phyloP scores from a whole-genome alignment of 1,140 invertebrate species.

The Heliconius melpomene region DNA sequence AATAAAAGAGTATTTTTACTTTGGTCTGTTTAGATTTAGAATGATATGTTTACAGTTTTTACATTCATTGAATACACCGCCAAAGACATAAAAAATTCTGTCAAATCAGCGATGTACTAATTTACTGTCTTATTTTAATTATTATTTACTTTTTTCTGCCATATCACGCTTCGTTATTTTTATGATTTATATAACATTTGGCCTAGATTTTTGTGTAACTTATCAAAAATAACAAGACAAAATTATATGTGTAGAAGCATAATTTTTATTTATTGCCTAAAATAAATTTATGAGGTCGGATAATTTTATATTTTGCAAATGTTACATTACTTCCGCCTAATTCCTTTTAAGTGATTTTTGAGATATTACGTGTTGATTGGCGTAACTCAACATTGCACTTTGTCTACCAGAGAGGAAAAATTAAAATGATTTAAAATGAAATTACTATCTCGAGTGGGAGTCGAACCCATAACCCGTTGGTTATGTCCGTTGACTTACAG shows the following conservation, averaged over 20 bases:
- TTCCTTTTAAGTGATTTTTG: too few species aligned
- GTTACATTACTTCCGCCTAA: too few species aligned
- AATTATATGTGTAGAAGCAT: neutral
- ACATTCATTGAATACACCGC: neutral
- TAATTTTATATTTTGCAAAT: too few species aligned
- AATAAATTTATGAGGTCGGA: too few species aligned
- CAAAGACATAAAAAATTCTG: neutral
- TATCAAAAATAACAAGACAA: conserved; percentile 4
- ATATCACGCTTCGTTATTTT: neutral
- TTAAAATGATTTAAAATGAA: neutral
- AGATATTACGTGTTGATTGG: too few species aligned
- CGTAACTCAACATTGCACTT: neutral
- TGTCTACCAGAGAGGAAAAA: neutral
- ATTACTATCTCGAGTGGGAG: neutral
- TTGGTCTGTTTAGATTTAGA: neutral
- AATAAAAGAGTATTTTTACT: neutral
- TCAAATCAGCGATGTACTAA: neutral
- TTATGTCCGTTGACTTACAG: too few species aligned
- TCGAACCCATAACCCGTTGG: too few species aligned
- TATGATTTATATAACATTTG: neutral
- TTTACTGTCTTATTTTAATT: neutral
- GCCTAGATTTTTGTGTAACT: neutral
- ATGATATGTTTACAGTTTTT: neutral
- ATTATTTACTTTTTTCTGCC: neutral
- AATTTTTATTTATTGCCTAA: neutral